Base-by-base conservation (phyloP, 2,797 vertebrate genomes). In the Gastrophryne carolinensis region DNA sequence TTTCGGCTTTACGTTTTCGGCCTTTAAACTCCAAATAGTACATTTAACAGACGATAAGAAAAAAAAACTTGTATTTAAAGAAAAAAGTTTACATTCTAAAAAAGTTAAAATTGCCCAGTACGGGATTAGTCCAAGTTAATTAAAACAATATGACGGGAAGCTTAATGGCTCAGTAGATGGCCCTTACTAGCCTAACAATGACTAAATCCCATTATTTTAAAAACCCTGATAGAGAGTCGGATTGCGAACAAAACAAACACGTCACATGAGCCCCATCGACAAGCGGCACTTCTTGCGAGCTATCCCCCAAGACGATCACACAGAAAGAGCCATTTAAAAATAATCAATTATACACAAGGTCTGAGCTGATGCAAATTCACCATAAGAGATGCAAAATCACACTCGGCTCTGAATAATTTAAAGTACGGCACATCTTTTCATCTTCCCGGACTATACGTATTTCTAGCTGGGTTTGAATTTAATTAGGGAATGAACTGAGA, bases 121-220 rank as follows among this genome's bases (percentile, higher is more conserved):
- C 26, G 19, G 64, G 30, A 67, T 67, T 37, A 53, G 63, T 52
- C 63, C 34, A 49, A 53, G 30, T 67, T 67, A 67, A 67, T 67
- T 67, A 67, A 49, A 67, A 39, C 64, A 67, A 67, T 32, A 67
- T 67, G 49, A 67, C 30, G 37, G 49, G 23, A 27, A 17, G 47
- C 49, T 24, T 6, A 67, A 39, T 23, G 64, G 30, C 49, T 67
- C 21, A 24, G 52, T 3, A 24, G 63, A 52, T 17, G 10, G 13
- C 13, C 13, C 30, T 23, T 11, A 64, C n/a, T 64, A 15, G 5
- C 39, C 11, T 19, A 24, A 27, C 64, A 67, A 67, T 26, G 32
- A 54, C 30, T 17, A 11, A 56, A 37, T 52, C 29, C 12, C 47
- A 34, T 35, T 47, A 52, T 7, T 52, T 2, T 17, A 49, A 64